A percentile compares a stretch with the other conserved stretches of the same genome.
These are phyloP conservation scores for Asarcornis scutulata DNA, from an alignment of 2,113 vertebrate genomes.

Conservation along the genomic window DNA sequence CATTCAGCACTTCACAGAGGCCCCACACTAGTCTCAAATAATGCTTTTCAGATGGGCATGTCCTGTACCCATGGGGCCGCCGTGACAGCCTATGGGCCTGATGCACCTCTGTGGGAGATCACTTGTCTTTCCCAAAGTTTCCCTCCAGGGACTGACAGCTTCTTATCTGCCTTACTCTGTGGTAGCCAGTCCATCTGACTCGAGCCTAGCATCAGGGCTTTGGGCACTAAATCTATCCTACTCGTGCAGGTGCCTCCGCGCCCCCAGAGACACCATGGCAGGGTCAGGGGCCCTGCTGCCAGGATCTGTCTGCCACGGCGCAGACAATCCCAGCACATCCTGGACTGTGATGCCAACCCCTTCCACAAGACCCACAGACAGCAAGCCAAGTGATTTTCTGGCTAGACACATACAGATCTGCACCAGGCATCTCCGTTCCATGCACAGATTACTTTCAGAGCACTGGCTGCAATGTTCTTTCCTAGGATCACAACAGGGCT, in stretches of 20 bases:
- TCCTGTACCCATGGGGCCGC: too few relatives aligned
- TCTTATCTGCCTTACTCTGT: too few relatives aligned
- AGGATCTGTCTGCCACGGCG: neutral
- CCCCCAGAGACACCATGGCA: fast-evolving
- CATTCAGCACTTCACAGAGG: neutral
- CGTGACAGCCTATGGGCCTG: too few relatives aligned
- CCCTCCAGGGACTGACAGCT: neutral
- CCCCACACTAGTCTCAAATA: fast-evolving
- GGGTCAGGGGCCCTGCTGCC: neutral
- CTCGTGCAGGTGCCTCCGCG: neutral
- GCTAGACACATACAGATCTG: neutral
- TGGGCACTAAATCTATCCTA: neutral
- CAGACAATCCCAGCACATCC: neutral
- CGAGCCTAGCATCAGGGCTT: neutral
- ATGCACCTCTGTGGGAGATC: too few relatives aligned
- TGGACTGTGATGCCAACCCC: fast-evolving
- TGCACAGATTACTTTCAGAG: neutral
- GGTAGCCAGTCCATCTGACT: neutral
- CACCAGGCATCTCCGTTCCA: neutral
- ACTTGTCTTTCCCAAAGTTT: too few relatives aligned
- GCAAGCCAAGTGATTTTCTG: neutral
- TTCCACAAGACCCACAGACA: neutral
- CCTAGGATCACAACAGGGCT: neutral
- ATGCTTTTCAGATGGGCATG: neutral
- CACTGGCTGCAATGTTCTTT: neutral